Evolutionary conservation across 2,113 vertebrate species (phyloP).

Genomic region (Tylochromis polylepis): DNA sequence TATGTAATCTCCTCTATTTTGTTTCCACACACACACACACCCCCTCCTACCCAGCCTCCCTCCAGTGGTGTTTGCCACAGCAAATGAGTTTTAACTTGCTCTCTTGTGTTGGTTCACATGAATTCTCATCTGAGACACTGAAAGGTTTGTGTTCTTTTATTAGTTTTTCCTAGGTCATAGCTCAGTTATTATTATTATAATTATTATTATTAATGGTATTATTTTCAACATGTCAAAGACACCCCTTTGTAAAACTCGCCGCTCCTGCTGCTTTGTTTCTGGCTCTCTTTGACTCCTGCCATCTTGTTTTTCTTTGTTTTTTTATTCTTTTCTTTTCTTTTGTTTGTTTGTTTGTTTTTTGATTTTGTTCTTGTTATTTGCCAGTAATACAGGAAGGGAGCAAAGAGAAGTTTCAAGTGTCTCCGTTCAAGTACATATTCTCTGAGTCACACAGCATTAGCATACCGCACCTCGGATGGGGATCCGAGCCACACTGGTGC

Average conservation of each 20-base stretch:
- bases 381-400: constrained; percentile 25
- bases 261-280: constrained; percentile 57
- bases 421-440: background rate
- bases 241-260: constrained; percentile 28
- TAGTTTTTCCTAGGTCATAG: constrained; percentile 5
- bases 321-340: accelerated
- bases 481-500: constrained; percentile 1
- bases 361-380: constrained; percentile 36
- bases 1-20: constrained; percentile 84
- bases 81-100: constrained; percentile 37
- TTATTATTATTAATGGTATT: background rate
- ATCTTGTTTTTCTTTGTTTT: constrained; percentile 13
- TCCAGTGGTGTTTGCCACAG: constrained; percentile 44
- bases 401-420: constrained; percentile 15
- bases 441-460: constrained; percentile 9
- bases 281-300: constrained; percentile 50
- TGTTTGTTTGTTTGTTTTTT: constrained; percentile 1
- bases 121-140: constrained; percentile 22
- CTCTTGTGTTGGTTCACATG: constrained; percentile 53
- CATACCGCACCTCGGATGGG: background rate
- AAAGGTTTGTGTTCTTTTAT: constrained; percentile 1
- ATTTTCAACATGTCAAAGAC: constrained; percentile 25
- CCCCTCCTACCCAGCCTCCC: background rate
- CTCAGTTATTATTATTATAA: background rate
- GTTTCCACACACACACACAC: constrained; percentile 14